These are phyloP conservation scores for Odontamblyopus rebecca DNA, from an alignment of 2,797 vertebrate genomes.

Conservation along the genomic window DNA sequence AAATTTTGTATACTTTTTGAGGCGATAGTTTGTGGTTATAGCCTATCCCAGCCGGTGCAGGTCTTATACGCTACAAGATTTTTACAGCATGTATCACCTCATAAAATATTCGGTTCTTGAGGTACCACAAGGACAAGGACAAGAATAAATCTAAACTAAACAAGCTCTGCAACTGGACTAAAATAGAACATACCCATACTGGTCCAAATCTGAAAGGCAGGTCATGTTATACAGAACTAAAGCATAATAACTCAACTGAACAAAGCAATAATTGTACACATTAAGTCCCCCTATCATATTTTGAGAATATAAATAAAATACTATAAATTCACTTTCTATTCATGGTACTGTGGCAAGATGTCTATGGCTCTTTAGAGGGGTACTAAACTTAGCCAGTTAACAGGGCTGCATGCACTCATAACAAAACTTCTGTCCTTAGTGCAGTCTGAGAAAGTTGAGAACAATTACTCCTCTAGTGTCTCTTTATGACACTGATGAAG, in stretches of 20 bases:
- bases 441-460: conserved; percentile 43
- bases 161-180: neutral
- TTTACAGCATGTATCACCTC: neutral
- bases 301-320: neutral
- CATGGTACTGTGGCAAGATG: neutral
- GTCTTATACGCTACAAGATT: conserved; percentile 1
- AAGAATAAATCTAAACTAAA: neutral
- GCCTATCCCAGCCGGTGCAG: neutral
- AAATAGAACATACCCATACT: neutral
- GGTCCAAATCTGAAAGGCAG: neutral
- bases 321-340: neutral
- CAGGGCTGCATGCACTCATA: neutral
- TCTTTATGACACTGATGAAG: conserved; percentile 55
- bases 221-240: neutral
- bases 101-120: neutral
- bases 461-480: conserved; percentile 49
- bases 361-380: neutral
- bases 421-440: conserved; percentile 51
- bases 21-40: neutral
- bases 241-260: neutral
- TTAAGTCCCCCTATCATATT: neutral
- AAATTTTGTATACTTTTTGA: neutral
- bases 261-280: neutral
- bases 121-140: neutral
- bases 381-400: neutral